A percentile compares a stretch with the other conserved stretches of the same genome.
Conservation (phyloP, 2,113 vertebrate genomes). For the Tangachromis dhanisi region DNA sequence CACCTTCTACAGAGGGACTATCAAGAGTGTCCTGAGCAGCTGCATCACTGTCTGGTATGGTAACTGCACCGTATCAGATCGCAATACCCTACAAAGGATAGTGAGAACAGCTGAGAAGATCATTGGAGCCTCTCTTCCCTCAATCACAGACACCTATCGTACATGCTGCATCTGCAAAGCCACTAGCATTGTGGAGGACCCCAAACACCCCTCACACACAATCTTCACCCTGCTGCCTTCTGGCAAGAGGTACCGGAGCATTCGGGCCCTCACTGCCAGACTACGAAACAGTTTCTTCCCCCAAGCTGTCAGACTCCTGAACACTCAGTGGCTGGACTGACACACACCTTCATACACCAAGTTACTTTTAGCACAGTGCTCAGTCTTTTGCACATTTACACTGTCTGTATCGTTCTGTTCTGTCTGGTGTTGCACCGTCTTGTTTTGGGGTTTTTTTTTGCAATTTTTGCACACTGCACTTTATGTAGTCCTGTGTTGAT, state of each 20-base stretch:
- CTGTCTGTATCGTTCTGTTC: background rate
- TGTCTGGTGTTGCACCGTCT: background rate
- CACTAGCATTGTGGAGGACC: background rate
- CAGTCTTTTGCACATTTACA: background rate
- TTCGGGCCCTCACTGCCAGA: background rate
- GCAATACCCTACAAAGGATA: background rate
- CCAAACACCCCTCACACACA: background rate
- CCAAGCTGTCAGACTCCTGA: background rate
- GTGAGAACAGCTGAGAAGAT: background rate
- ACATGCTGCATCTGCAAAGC: background rate
- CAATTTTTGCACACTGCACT: background rate
- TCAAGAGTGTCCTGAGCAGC: background rate
- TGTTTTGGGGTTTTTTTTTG: accelerated
- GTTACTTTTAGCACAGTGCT: background rate
- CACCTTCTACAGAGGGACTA: background rate
- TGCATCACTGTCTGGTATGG: background rate
- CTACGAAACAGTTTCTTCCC: background rate
- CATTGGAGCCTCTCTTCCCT: background rate
- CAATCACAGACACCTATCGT: background rate
- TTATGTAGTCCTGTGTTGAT: background rate
- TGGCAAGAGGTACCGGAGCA: background rate
- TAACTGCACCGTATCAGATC: background rate
- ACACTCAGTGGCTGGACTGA: background rate
- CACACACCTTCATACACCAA: background rate
- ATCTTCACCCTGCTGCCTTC: background rate